These are phyloP conservation scores for Zelostemma sp. DNA, from an alignment of 1,140 invertebrate genomes.

Conservation along the genomic window DNA sequence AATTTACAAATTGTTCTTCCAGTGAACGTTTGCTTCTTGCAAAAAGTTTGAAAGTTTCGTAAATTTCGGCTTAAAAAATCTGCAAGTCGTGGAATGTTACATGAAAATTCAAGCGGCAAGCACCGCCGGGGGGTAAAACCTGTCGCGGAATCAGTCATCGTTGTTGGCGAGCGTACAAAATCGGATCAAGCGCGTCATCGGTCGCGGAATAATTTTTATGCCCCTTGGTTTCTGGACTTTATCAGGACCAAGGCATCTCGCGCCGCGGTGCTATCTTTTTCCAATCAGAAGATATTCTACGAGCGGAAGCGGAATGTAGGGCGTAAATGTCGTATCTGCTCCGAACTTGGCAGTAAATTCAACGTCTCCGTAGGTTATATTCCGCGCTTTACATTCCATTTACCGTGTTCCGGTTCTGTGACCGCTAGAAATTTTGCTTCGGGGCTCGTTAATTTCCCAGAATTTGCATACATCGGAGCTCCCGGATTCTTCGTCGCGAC, in stretches of 20 bases:
- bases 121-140: too few species aligned
- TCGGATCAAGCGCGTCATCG: constrained; percentile 20
- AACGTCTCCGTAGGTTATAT: constrained; percentile 38
- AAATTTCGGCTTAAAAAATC: too few species aligned
- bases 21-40: too few species aligned
- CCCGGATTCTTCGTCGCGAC: background rate
- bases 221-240: constrained; percentile 6
- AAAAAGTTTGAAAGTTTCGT: too few species aligned
- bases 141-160: background rate
- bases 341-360: constrained; percentile 41
- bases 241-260: constrained; percentile 12
- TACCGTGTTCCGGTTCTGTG: constrained; percentile 22
- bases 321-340: constrained; percentile 30
- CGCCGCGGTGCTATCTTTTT: constrained; percentile 13
- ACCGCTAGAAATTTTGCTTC: constrained; percentile 40
- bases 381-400: constrained; percentile 38
- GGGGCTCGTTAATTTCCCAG: constrained; percentile 25
- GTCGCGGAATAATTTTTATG: constrained; percentile 19
- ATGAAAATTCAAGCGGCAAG: background rate
- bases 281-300: constrained; percentile 16
- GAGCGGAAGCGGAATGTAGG: constrained; percentile 21
- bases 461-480: constrained; percentile 27
- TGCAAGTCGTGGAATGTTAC: too few species aligned
- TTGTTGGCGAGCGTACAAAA: constrained; percentile 1
- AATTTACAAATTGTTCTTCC: too few species aligned